Evolutionary conservation across 2,113 vertebrate species (phyloP), one percentile per base, ranked within the genome.

Genomic region (Martes martes): DNA sequence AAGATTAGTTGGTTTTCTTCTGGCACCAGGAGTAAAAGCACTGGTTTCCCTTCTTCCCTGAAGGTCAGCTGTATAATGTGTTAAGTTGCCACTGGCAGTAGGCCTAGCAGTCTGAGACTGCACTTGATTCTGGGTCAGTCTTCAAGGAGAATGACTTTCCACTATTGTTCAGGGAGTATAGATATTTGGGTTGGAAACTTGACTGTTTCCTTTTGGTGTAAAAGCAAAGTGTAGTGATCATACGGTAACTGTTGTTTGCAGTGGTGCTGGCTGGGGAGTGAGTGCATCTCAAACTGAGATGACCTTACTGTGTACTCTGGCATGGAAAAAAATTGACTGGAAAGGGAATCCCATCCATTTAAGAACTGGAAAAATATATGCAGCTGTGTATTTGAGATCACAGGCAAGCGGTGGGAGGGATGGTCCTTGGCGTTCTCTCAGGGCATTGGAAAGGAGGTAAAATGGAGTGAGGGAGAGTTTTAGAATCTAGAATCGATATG

Each of bases 11-110:
- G 85, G 23, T 82, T 97, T 96, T 95, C 61, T 90, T 95, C 79
- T 94, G 78, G 52, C 91, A 94, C 73, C 36, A 36, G 80, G 88
- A 88, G 36, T 91, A 36, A 96, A 69, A 96, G 45, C 69, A 47
- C 88, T 96, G 89, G 45, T 95, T 94, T 97, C 61, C 67, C 74
- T 80, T 96, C 92, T 87, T 71, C 92, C 93, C 96, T 82, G 50
- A 94, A 97, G 69, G 50, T 94, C 85, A 94, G 42, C 92, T 96
- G 57, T 88, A 28, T 61, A 94, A n/a, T 96, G 71, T 95, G 74
- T 91, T 97, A 96, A 80, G 93, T 89, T 96, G 85, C 95, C 84
- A 82, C 91, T 98, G 94, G 95, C 93, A 90, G 7, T 74, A 93
- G 93, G 86, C 95, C 95, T 95, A 80, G 42, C 67, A 95, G 42